Base-by-base conservation (phyloP, 2,888 invertebrate species). In the Watsonalla binaria region DNA sequence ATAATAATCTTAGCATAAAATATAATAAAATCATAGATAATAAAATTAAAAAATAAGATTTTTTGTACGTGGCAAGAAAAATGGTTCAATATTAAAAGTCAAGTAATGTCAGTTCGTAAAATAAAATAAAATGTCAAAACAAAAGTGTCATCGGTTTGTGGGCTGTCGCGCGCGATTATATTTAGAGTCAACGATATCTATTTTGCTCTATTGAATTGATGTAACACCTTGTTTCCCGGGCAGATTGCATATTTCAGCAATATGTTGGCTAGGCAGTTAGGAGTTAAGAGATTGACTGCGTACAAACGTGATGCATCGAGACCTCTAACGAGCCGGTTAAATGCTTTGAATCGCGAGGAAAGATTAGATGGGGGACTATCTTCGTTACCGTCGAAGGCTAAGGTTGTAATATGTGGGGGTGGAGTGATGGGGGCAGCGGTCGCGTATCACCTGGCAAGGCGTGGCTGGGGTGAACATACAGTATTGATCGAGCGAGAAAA, bases 361-460 rank as follows among this genome's bases (percentile, higher is more conserved):
- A 75, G 66, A 54, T 66, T 90, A 46, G 78, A 79, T 51, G 82
- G 80, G 46, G 85, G 86, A 60, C 60, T 88, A 52, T 68, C 79
- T 39, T 62, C 72, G 15, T 67, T 90, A 54, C 90, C 89, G 0
- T 57, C 80, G 47, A 89, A 93, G 72, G 92, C 95, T 0, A 92
- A 92, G 72, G 96, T 97, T 47, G 96, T 97, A 47, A 94, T 98
- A 73, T 97, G 97, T 81, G 98, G 98, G 5, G 98, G 97, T 13
- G 98, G 98, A 33, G 94, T 97, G 47, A 95, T 97, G 92, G 98
- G 98, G 5, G 95, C 96, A 8, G 96, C 98, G 2, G 96, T 98
- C 7, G 98, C 97, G 9, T 98, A 98, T 80, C 96, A 98, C 80
- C 88, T 98, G 48, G 95, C 96, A 0, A 89, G 94, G 68, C 86